Conservation (phyloP, 2,113 vertebrate genomes). For the Bufo bufo region DNA sequence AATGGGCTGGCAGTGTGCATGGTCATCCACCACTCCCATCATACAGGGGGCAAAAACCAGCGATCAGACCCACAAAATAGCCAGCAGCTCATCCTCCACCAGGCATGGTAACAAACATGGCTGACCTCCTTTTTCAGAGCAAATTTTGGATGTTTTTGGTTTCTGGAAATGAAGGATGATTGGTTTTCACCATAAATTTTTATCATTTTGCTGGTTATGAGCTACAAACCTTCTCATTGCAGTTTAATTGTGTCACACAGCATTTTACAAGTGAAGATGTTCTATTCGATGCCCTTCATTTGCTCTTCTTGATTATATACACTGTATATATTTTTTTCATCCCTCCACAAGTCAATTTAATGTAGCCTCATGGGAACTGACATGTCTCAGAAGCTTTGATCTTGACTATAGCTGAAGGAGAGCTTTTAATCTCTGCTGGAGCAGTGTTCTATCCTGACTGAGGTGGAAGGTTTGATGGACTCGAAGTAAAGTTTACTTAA, state of each 20-base stretch:
- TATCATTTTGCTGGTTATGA: neutral
- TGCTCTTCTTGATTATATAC: neutral
- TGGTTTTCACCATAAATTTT: too few relatives aligned
- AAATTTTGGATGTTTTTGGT: too few relatives aligned
- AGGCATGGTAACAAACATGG: too few relatives aligned
- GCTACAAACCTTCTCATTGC: neutral
- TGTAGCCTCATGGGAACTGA: too few relatives aligned
- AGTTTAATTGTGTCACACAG: too few relatives aligned
- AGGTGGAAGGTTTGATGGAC: neutral
- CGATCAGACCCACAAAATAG: too few relatives aligned
- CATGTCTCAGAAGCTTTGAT: slow-evolving; percentile 17
- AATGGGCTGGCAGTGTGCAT: too few relatives aligned
- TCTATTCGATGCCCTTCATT: neutral
- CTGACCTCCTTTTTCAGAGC: too few relatives aligned
- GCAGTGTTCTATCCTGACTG: neutral
- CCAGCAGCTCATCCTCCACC: too few relatives aligned
- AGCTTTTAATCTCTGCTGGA: neutral
- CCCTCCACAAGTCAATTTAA: neutral
- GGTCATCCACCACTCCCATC: too few relatives aligned
- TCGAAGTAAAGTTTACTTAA: neutral
- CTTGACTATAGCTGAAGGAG: neutral
- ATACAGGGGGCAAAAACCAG: too few relatives aligned
- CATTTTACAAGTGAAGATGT: neutral
- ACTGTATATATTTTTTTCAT: neutral
- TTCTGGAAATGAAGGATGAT: too few relatives aligned